Base-by-base conservation (phyloP, 2,113 vertebrate genomes). In the Tragelaphus buxtoni region DNA sequence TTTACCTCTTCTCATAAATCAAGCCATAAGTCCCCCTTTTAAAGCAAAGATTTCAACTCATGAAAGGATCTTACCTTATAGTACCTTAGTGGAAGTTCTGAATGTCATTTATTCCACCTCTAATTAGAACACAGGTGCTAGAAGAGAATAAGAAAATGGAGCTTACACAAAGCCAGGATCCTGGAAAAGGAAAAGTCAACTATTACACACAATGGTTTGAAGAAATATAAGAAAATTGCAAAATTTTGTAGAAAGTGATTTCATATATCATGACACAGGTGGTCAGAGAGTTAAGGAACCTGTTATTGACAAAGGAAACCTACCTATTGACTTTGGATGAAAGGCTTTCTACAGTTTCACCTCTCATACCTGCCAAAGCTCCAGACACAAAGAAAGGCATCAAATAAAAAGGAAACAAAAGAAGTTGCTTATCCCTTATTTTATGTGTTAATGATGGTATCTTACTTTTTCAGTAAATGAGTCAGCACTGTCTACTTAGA, bases 51-150 rank as follows among this genome's bases (percentile, higher is more conserved):
- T n/a, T 9, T 91, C 20, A 93, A 87, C 11, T 14, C 24, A 42
- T 35, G 24, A 80, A 91, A 79, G 22, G 0, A 22, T 35, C 94
- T 86, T 97, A 95, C 95, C 97, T 97, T 91, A 92, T 7, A 82
- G 77, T 79, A 88, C 45, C 76, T 96, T 76, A 94, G 85, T 35
- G 49, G 91, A 94, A 95, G n/a, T 92, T 95, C 60, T 30, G n/a
- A 56, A 72, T 88, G 24, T 92, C 81, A 92, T 53, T 80, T 77
- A 45, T 47, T 82, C 85, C 76, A 24, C 39, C 51, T 74, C 84
- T 95, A 51, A 89, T 90, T 35, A 63, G 84, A 96, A 85, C 7
- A 84, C 72, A 94, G 90, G 86, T 60, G 39, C 96, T 97, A 72
- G 88, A 91, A 97, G 16, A 92, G 39, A 97, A 95, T 9, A 88